phyloP scores from a whole-genome alignment of 2,113 vertebrate genomes.

The Orientallactaga bullata region DNA sequence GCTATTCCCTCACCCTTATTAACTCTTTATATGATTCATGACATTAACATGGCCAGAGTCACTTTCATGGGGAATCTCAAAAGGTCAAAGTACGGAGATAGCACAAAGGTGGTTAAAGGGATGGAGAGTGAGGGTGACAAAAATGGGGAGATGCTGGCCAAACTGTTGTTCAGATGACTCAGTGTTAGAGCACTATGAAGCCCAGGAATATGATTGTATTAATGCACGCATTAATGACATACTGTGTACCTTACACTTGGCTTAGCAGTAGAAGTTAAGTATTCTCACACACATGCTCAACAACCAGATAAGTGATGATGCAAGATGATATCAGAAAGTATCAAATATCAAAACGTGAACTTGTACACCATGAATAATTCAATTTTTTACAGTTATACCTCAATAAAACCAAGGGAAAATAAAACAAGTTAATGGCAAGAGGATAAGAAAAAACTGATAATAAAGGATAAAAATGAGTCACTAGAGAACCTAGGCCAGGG shows the following conservation, averaged over 20 bases:
- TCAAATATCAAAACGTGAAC: neutral
- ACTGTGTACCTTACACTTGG: neutral
- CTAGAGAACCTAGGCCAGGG: neutral
- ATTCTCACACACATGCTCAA: neutral
- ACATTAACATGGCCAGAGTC: neutral
- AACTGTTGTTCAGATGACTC: neutral
- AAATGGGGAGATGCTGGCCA: neutral
- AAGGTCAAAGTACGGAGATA: neutral
- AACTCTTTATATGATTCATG: neutral
- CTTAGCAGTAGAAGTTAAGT: neutral
- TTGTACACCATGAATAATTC: no score
- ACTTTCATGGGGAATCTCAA: neutral
- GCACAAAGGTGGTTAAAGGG: no score
- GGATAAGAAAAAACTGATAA: neutral
- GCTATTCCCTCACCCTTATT: neutral
- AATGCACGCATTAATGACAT: neutral
- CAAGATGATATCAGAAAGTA: neutral
- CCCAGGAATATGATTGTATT: neutral
- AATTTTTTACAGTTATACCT: neutral
- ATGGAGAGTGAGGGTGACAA: neutral
- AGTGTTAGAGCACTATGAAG: neutral
- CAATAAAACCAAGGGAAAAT: neutral
- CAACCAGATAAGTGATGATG: neutral
- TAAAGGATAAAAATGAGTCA: neutral
- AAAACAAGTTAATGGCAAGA: neutral